These are phyloP conservation scores for Euwallacea fornicatus DNA, from an alignment of 1,140 invertebrate species.

Conservation along the genomic window DNA sequence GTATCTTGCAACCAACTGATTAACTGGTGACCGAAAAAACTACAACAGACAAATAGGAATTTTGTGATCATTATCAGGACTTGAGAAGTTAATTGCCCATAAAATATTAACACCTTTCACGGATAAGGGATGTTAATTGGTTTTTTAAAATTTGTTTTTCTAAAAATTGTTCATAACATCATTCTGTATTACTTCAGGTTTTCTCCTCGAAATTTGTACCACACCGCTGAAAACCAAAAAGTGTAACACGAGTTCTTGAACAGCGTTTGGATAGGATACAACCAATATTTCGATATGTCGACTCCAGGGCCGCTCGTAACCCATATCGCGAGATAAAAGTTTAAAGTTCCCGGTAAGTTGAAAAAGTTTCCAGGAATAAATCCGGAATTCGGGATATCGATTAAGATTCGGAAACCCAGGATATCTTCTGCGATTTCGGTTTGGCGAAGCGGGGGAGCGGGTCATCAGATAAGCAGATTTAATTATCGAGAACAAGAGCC, in stretches of 20 bases:
- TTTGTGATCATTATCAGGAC: no score
- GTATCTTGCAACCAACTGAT: no score
- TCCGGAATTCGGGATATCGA: slow-evolving; percentile 23
- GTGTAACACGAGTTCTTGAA: neutral
- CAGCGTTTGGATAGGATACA: slow-evolving; percentile 1
- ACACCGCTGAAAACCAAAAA: neutral
- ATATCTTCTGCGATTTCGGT: slow-evolving; percentile 13
- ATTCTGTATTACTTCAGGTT: no score
- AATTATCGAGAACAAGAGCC: slow-evolving; percentile 27
- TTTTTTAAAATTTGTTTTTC: no score
- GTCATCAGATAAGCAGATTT: slow-evolving; percentile 33
- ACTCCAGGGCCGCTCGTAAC: slow-evolving; percentile 1
- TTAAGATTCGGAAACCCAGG: slow-evolving; percentile 22
- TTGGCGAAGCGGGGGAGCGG: slow-evolving; percentile 9
- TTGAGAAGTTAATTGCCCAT: no score
- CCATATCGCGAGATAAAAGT: slow-evolving; percentile 13
- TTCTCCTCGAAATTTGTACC: neutral
- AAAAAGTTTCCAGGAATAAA: slow-evolving; percentile 29
- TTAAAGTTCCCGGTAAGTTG: slow-evolving; percentile 30
- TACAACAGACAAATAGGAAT: no score
- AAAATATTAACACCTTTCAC: no score
- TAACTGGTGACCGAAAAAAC: no score
- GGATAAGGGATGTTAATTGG: no score
- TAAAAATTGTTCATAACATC: no score
- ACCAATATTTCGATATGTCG: slow-evolving; percentile 1